Base-by-base conservation (phyloP, 2,888 invertebrate genomes). In the Gymnocheta viridis region DNA sequence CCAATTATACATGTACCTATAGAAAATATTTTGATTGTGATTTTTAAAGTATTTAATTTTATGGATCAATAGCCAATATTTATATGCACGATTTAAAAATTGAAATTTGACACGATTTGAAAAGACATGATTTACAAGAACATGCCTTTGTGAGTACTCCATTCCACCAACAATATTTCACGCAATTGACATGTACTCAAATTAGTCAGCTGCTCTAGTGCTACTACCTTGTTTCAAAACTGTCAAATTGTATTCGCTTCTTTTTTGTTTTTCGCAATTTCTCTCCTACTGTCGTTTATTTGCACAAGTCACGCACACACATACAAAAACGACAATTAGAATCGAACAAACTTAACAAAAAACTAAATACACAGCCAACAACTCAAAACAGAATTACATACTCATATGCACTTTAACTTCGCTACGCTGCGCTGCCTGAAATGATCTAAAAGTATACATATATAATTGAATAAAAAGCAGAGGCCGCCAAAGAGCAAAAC, bases 231-330 rank as follows among this genome's bases (percentile, higher is more conserved):
- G n/a, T n/a, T n/a, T n/a, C n/a, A n/a, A n/a, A n/a, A n/a, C n/a
- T 84, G 84, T 84, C 84, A 84, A 81, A 79, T 24, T 79, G 35
- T 49, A 44, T 69, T 69, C 14, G 41, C 51, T 80, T 79, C 47
- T 44, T 74, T 76, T n/a, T 41, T 38, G 60, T 27, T 67, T 67
- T 81, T 81, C 35, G 54, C 47, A 62, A 81, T 81, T 77, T 72
- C 49, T 60, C 17, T 60, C 14, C 19, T 51, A 67, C 62, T 77
- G 66, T 54, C 70, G 41, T 76, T 80, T 69, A 69, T 79, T 80
- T 82, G 58, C 51, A 70, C 44, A 80, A 79, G 79, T 82, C 58
- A 74, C 76, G 32, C 66, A 76, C 70, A 74, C 70, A 74, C 80
- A 74, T 29, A 41, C 22, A 27, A 29, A 80, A 67, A 64, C 72